Evolutionary conservation across 1,140 invertebrate genomes (phyloP).

Genomic region (Hirudo medicinalis): DNA sequence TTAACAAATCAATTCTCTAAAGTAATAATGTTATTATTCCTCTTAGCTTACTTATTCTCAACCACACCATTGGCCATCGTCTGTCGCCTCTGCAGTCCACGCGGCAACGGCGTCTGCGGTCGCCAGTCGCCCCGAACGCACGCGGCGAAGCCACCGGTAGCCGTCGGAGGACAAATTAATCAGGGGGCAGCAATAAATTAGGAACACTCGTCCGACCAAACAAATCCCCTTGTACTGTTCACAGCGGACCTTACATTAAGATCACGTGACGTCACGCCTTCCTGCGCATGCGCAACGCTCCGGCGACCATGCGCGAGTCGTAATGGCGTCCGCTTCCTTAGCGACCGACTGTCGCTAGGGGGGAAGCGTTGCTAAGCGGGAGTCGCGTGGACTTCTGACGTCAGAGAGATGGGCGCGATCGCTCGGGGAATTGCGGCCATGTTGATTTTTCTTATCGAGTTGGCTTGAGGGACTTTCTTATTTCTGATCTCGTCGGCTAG

Average conservation of each 20-base stretch:
- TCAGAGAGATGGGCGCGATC: too few species aligned
- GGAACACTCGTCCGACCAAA: background rate
- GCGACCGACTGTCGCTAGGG: conserved; percentile 3
- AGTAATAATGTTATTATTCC: too few species aligned
- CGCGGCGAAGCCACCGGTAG: background rate
- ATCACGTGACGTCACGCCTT: conserved; percentile 13
- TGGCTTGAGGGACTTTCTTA: too few species aligned
- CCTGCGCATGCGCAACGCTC: conserved; percentile 13
- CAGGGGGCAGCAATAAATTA: background rate
- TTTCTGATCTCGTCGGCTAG: too few species aligned
- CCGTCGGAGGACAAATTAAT: conserved; percentile 2
- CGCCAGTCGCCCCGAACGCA: background rate
- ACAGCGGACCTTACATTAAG: conserved; percentile 11
- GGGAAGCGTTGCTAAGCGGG: conserved; percentile 7
- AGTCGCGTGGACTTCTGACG: too few species aligned
- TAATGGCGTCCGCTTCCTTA: conserved; percentile 9
- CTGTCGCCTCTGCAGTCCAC: background rate
- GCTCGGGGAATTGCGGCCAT: too few species aligned
- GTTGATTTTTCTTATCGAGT: too few species aligned
- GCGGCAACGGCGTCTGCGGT: background rate
- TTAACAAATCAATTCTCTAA: too few species aligned
- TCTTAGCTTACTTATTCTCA: too few species aligned
- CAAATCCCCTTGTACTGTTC: conserved; percentile 4
- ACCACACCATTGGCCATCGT: too few species aligned
- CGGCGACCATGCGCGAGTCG: background rate